A percentile compares a stretch with the other conserved stretches of the same genome.
phyloP scores from a whole-genome alignment of 2,797 vertebrate species.

The Poeciliopsis turneri region DNA sequence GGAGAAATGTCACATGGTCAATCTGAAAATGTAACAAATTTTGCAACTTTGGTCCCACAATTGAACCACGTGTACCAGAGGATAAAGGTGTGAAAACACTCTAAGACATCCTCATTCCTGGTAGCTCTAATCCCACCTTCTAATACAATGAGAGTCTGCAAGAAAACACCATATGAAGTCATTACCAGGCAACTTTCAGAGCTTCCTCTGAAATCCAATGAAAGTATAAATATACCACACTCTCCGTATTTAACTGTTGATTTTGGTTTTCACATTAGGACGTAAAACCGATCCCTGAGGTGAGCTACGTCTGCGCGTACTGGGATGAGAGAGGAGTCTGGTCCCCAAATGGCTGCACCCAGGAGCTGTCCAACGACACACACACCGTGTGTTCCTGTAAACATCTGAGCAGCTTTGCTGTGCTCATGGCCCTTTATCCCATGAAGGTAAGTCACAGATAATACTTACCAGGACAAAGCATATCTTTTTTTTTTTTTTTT shows the following conservation, averaged over 20 bases:
- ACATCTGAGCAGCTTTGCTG: constrained; percentile 88
- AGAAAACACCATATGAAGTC: neutral
- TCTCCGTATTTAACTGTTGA: neutral
- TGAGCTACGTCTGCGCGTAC: constrained; percentile 79
- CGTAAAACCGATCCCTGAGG: neutral
- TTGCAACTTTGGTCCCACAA: no score
- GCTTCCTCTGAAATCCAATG: neutral
- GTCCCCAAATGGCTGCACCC: constrained; percentile 78
- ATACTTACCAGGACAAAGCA: neutral
- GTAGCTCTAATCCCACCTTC: constrained; percentile 14
- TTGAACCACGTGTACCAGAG: no score
- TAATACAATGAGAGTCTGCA: neutral
- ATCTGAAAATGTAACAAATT: no score
- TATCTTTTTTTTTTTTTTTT: no score
- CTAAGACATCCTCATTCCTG: neutral
- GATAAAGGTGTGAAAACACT: no score
- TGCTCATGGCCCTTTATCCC: constrained; percentile 86
- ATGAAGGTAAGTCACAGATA: constrained; percentile 75
- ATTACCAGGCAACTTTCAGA: neutral
- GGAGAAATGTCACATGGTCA: no score
- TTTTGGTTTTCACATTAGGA: constrained; percentile 33
- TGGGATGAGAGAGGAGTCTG: constrained; percentile 78
- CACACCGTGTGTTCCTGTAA: constrained; percentile 76
- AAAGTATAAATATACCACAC: neutral
- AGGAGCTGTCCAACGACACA: constrained; percentile 28